Evolutionary conservation across 2,888 invertebrate species (phyloP), one percentile per base, ranked within the genome.

Genomic region (Yponomeuta malinellus): DNA sequence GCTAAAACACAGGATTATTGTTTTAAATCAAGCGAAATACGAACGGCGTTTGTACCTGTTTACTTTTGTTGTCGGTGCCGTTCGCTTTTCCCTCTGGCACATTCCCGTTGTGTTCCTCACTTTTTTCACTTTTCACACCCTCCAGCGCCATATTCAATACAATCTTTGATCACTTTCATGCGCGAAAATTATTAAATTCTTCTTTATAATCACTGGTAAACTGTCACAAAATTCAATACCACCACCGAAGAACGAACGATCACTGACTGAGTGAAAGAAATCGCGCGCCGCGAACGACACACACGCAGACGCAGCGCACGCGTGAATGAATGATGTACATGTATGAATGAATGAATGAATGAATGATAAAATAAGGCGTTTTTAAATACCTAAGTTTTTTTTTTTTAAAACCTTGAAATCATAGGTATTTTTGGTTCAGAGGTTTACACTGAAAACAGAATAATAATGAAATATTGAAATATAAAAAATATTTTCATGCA

Each of bases 21-120:
- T 15, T 23, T n/a, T 10, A 69, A 69, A 37, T 37, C 63, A n/a
- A n/a, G 70, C 37, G 37, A 70, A 70, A 31, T 37, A 33, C 33
- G n/a, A 6, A 31, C 23, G 10, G 12, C n/a, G 2, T 67, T 23
- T 9, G 33, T 90, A 91, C 92, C 91, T 94, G 94, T 89, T 93
- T 93, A 88, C 88, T 91, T 87, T 90, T 92, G 88, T 91, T 93
- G 89, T 93, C 93, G 83, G 89, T 92, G 85, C 92, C 93, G 84
- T 93, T 93, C 82, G 91, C 86, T 83, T 93, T 93, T 82, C 88
- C 83, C 83, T 93, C 92, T 78, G 88, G 87, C 75, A 91, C 83
- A 79, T 88, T 90, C 77, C 89, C 90, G 84, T 90, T 92, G 86
- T 90, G 93, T 84, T 92, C 91, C 76, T 89, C 92, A 87, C 88